A percentile compares a stretch with the other conserved stretches of the same genome.
Evolutionary conservation across 2,113 vertebrate genomes (phyloP).

Genomic region (Sebastes fasciatus): DNA sequence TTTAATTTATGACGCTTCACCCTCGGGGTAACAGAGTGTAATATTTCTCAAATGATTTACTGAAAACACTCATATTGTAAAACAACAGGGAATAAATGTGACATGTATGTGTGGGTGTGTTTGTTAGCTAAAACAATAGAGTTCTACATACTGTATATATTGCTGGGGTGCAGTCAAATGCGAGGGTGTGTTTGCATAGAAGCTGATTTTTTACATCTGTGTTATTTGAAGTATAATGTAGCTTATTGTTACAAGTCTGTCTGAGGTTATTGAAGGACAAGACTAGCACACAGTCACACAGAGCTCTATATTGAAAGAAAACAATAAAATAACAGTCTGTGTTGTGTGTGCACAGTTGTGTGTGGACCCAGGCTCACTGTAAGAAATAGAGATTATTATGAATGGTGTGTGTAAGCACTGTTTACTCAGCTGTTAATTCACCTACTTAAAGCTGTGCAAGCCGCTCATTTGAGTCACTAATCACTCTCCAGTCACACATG

Average conservation of each 20-base stretch:
- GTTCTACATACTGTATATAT: neutral
- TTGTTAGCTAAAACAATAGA: neutral
- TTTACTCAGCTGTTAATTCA: conserved; percentile 64
- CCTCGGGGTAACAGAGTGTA: conserved; percentile 54
- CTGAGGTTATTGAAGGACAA: neutral
- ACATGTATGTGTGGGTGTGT: conserved; percentile 27
- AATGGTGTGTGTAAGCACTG: conserved; percentile 50
- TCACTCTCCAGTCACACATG: conserved; percentile 62
- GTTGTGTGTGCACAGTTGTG: neutral
- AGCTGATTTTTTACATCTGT: neutral
- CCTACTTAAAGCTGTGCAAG: conserved; percentile 54
- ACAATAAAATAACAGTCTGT: neutral
- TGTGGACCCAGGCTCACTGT: neutral
- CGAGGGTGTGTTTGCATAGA: neutral
- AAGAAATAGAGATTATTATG: neutral
- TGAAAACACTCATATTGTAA: conserved; percentile 39
- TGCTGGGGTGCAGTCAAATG: conserved; percentile 17
- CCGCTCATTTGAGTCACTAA: conserved; percentile 60
- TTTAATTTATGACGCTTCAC: conserved; percentile 74
- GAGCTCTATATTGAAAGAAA: neutral
- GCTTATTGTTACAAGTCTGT: neutral
- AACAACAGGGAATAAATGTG: conserved; percentile 59
- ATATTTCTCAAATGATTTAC: conserved; percentile 66
- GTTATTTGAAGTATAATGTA: neutral
- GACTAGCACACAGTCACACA: neutral